Base-by-base conservation (phyloP, 2,113 vertebrate genomes). In the Sterrhoptilus dennistouni region DNA sequence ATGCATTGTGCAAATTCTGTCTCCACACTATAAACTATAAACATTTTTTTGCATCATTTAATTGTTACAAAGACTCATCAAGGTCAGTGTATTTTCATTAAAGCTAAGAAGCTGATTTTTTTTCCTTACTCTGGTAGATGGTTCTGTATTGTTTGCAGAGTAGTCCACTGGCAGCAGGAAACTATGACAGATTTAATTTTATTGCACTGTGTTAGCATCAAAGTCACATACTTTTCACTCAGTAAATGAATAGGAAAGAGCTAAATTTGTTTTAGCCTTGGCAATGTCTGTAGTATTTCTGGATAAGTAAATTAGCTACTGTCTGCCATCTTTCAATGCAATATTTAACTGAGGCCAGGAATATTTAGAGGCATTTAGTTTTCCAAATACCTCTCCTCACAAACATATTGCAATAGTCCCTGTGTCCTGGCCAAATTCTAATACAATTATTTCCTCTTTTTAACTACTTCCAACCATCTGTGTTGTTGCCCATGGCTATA, bases 291-390 rank as follows among this genome's bases (percentile, higher is more conserved):
- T 52, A 87, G 65, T n/a, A 77, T 90, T 95, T 91, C 89, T 89
- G 31, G 45, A 12, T 92, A 68, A 40, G 57, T 68, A 95, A 91
- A 92, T 92, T 88, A 89, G 44, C 44, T 17, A 29, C 44, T 81
- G 8, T 40, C 56, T 78, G 40, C 72, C 72, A 84, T 71, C 27
- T 74, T 83, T 89, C 2, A 3, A 78, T 75, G 61, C 12, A 90
- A 82, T 78, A 84, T 82, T 81, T 78, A 84, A 60, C 40, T 64
- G 31, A 87, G 25, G 18, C 12, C n/a, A 89, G 69, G 80, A 95
- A 92, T 94, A 89, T 87, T 89, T 92, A 82, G 31, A 90, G 15
- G 9, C 15, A 84, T 79, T 94, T 95, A 19, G 60, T 92, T 90
- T 92, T 87, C 40, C 36, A 64, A 75, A 92, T 20, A 82, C 15